Evolutionary conservation across 2,113 vertebrate species (phyloP), one percentile per base, ranked within the genome.

Genomic region (Gobius niger): DNA sequence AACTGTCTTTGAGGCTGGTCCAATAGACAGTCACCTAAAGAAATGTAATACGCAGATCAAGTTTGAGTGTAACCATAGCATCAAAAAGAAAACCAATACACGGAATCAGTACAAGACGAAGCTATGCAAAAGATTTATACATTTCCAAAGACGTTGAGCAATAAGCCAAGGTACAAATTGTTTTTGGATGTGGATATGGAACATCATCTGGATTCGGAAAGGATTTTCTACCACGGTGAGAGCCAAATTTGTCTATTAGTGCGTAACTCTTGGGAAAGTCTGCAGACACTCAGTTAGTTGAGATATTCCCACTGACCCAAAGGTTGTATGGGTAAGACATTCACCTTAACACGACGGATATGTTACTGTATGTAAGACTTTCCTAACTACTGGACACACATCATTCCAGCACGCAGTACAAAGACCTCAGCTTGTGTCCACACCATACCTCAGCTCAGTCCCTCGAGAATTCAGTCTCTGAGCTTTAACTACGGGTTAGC

Each of bases 1-100:
- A 98, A 91, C 11, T 95, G 94, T 47, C 93, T 97, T 86, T 95
- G 90, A 0, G 97, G 97, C 67, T 95, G 95, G 83, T 98, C 96
- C 87, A 99, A 81, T 74, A 99, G 86, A 57, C 97, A 99, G 78
- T 98, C 96, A 0, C 96, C 96, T 98, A 10, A 42, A 75, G 40
- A 68, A 60, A 85, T 13, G 65, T 6, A 77, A 65, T 3, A 50
- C 52, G 44, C 11, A 71, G 50, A 10, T n/a, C 15, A 40, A 7
- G 7, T 52, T 12, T 52, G 6, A 52, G n/a, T 40, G 16, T 56
- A 16, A 51, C 49, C 49, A 51, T 52, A 16, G 15, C 15, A 52
- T 49, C 50, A 52, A 15, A 52, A 6, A 16, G n/a, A 52, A 5
- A 7, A 7, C 8, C 50, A 14, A 14, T 34, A 34, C 24, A 34